A percentile compares a stretch with the other conserved stretches of the same genome.
Conservation (phyloP, 2,888 invertebrate genomes). For the Alloplasta piceator region DNA sequence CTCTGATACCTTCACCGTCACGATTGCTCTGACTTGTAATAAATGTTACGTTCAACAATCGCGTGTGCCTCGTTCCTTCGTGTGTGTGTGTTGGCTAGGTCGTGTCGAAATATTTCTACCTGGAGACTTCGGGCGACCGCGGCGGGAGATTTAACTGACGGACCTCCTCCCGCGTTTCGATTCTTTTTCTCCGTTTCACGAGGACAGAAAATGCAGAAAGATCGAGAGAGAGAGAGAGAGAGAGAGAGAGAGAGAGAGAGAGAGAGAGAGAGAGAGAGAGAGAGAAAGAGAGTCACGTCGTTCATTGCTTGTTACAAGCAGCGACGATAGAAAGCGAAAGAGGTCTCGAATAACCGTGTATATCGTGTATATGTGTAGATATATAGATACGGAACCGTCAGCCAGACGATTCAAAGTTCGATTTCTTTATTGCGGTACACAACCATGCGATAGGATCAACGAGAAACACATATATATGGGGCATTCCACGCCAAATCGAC, state of each 20-base stretch:
- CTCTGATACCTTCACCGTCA: slow-evolving; percentile 46
- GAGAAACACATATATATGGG: slow-evolving; percentile 3
- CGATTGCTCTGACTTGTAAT: slow-evolving; percentile 54
- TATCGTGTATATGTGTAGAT: background rate
- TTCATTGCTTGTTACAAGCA: slow-evolving; percentile 28
- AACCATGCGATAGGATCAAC: slow-evolving; percentile 51
- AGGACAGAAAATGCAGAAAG: slow-evolving; percentile 1
- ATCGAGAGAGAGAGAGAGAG: slow-evolving; percentile 43
- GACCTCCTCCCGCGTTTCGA: slow-evolving; percentile 55
- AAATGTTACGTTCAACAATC: slow-evolving; percentile 59
- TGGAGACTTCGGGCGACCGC: slow-evolving; percentile 17
- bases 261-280: slow-evolving; percentile 10
- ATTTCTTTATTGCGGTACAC: slow-evolving; percentile 45
- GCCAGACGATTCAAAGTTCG: slow-evolving; percentile 27
- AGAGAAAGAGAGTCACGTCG: slow-evolving; percentile 52
- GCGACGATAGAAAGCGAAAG: slow-evolving; percentile 44
- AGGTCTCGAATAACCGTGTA: background rate
- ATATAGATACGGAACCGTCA: slow-evolving; percentile 5
- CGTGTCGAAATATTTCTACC: slow-evolving; percentile 53
- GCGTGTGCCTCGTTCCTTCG: slow-evolving; percentile 42
- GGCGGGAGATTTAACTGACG: slow-evolving; percentile 52
- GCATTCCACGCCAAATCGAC: no score
- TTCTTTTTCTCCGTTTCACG: slow-evolving; percentile 5
- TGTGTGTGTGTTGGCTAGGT: slow-evolving; percentile 54
- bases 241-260: background rate